Base-by-base conservation (phyloP, 2,797 vertebrate species). In the Onychomys arenicola region DNA sequence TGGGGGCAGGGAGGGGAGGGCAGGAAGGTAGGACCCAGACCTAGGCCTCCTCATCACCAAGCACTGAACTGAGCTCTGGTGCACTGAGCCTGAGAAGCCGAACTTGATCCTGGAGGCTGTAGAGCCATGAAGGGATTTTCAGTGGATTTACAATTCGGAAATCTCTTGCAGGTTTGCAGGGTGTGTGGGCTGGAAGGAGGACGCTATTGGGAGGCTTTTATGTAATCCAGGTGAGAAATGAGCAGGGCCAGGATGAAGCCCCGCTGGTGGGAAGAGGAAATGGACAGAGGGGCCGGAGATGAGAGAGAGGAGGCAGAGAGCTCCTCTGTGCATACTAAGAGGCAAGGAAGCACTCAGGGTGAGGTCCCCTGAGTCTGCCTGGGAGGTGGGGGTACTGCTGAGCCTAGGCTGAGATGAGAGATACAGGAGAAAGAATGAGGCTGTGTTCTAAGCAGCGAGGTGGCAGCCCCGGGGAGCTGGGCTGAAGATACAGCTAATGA, bases 181-280 rank as follows among this genome's bases (percentile, higher is more conserved):
- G 65, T 89, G 49, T 63, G 16, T 43, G 55, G 90, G 91, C 5
- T 1, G 89, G 52, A 71, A 92, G 87, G 85, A 52, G 21, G 81
- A 27, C 89, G 84, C 37, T 83, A 5, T 9, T 63, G 55, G 67
- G 78, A 86, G 43, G 73, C 25, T 57, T 82, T 71, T 93, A 57
- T 86, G 61, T 65, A 86, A 95, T 46, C 82, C 73, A 92, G 93
- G 63, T 78, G 78, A 94, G 85, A 89, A 85, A 85, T 3, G 29
- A 96, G 37, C 61, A 34, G 55, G 49, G 34, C 32, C 40, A 9
- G 17, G 5, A n/a, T 7, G 27, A 91, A 92, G 81, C 77, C 34
- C 12, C 2, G 8, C 8, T 67, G 90, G 55, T 19, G n/a, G 57
- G 71, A 87, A 73, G 34, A 75, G 75, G 83, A 78, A 63, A 19